A percentile compares a stretch with the other conserved stretches of the same genome.
Conservation (phyloP, 64 coral and sea anemone species). For the Pocillopora damicornis region DNA sequence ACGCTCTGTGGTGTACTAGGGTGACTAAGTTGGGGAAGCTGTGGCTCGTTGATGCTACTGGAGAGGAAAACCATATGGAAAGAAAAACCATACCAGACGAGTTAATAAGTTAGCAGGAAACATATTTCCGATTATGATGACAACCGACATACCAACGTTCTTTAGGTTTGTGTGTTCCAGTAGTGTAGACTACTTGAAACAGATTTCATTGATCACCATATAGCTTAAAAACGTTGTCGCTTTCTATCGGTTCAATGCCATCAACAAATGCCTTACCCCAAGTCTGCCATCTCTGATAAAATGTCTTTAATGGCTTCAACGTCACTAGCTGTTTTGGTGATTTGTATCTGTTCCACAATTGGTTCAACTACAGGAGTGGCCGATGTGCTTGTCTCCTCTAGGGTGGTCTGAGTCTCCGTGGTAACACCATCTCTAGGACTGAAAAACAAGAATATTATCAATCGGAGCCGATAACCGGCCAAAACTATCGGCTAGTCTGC, state of each 20-base stretch:
- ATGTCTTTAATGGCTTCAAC: conserved; percentile 72
- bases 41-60: not conserved
- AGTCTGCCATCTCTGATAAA: conserved; percentile 65
- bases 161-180: no score
- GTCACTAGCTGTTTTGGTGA: conserved; percentile 12
- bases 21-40: conserved; percentile 14
- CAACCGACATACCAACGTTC: no score
- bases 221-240: no score
- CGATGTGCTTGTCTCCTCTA: not conserved
- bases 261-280: conserved; percentile 30
- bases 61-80: not conserved
- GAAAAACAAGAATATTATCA: not conserved
- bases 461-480: not conserved
- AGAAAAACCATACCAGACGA: not conserved
- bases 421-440: not conserved
- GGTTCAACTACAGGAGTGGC: conserved; percentile 16
- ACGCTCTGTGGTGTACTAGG: conserved; percentile 48
- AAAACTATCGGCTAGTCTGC: no score
- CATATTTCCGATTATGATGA: no score
- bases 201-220: no score
- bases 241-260: not conserved
- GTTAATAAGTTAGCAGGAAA: no score
- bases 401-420: not conserved
- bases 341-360: conserved; percentile 12
- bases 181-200: no score